A percentile compares a stretch with the other conserved stretches of the same genome.
These are phyloP conservation scores for Plumapathes pennacea DNA, from an alignment of 92 coral and sea anemone genomes.

Conservation along the genomic window DNA sequence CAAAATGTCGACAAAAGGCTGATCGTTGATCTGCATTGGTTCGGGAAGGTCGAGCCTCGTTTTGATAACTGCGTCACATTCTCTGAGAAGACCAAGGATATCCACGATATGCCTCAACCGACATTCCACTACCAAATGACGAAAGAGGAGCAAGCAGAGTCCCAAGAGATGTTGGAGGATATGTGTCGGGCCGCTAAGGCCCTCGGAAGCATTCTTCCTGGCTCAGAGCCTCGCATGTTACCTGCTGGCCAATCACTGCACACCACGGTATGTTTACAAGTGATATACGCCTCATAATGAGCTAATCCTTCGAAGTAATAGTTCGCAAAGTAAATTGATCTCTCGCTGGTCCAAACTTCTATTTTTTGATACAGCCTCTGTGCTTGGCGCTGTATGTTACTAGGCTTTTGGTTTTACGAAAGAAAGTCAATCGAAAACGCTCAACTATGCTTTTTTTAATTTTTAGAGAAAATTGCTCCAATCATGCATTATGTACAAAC, in stretches of 20 bases:
- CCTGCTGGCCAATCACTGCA: conserved; percentile 18
- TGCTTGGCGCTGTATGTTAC: too few relatives aligned
- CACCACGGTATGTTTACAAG: conserved; percentile 11
- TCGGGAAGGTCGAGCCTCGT: conserved; percentile 13
- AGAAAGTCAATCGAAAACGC: too few relatives aligned
- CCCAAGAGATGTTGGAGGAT: conserved; percentile 23
- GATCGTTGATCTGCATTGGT: conserved; percentile 37
- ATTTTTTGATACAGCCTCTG: too few relatives aligned
- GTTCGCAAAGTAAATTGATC: too few relatives aligned
- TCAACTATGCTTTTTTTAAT: too few relatives aligned
- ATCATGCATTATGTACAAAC: too few relatives aligned
- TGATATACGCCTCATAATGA: background rate
- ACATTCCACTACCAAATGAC: conserved; percentile 15
- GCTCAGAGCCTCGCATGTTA: conserved; percentile 21
- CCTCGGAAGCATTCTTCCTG: conserved; percentile 23
- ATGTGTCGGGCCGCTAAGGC: conserved; percentile 14
- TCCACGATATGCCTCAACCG: conserved; percentile 21
- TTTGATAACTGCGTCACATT: conserved; percentile 16
- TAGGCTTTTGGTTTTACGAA: too few relatives aligned
- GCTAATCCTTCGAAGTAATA: too few relatives aligned
- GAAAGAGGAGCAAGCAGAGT: background rate
- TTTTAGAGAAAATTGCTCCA: too few relatives aligned
- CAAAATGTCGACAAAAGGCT: conserved; percentile 15
- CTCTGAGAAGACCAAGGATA: conserved; percentile 2
- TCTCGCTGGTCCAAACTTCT: too few relatives aligned